These are phyloP conservation scores for Acromyrmex echinatior DNA, from an alignment of 1,140 invertebrate genomes.

Conservation along the genomic window DNA sequence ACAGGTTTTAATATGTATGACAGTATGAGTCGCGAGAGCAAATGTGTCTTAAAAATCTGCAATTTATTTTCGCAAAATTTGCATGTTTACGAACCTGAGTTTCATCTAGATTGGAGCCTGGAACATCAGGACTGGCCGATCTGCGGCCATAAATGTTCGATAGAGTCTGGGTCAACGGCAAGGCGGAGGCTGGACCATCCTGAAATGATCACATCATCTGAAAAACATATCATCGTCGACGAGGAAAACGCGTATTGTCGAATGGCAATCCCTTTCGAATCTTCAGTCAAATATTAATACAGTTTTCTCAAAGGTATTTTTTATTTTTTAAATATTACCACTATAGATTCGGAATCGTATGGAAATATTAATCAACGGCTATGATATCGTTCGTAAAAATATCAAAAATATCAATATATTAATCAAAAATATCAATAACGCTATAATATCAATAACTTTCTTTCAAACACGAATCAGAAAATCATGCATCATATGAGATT, in stretches of 20 bases:
- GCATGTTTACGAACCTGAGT: slow-evolving; percentile 81
- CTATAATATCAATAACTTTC: neutral
- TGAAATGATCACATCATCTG: slow-evolving; percentile 76
- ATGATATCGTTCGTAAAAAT: neutral
- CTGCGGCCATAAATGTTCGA: slow-evolving; percentile 84
- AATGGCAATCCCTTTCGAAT: slow-evolving; percentile 16
- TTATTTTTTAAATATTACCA: neutral
- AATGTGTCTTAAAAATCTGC: neutral
- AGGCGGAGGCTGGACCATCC: slow-evolving; percentile 82
- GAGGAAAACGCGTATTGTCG: slow-evolving; percentile 44
- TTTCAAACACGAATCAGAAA: neutral
- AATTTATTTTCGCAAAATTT: slow-evolving; percentile 48
- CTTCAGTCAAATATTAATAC: neutral
- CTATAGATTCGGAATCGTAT: neutral
- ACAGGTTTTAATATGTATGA: slow-evolving; percentile 6
- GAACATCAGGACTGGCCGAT: slow-evolving; percentile 83
- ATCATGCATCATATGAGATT: neutral
- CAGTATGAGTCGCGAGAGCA: neutral
- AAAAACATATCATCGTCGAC: slow-evolving; percentile 57
- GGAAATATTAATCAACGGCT: neutral
- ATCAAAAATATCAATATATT: neutral
- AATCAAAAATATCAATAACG: neutral
- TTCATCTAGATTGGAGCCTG: slow-evolving; percentile 78
- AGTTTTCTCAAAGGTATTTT: neutral
- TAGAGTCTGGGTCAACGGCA: slow-evolving; percentile 83